These are phyloP conservation scores for Mastacembelus armatus DNA, from an alignment of 2,797 vertebrate species.

Conservation along the genomic window DNA sequence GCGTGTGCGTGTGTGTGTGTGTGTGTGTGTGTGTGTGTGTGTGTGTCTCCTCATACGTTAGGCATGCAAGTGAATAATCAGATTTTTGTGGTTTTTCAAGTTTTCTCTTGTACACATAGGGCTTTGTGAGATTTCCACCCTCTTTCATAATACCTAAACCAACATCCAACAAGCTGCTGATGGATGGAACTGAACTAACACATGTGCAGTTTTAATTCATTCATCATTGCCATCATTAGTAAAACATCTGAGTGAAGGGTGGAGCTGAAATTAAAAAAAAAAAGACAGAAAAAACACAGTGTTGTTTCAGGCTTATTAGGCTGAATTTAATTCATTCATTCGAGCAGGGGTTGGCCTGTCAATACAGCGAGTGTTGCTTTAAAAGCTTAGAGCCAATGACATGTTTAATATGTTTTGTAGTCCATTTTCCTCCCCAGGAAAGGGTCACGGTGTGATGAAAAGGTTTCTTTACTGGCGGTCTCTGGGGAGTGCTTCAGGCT, in stretches of 20 bases:
- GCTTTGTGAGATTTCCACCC: slow-evolving; percentile 42
- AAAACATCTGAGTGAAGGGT: slow-evolving; percentile 28
- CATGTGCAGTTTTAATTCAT: slow-evolving; percentile 33
- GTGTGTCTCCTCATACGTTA: slow-evolving; percentile 13
- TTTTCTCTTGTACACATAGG: slow-evolving; percentile 26
- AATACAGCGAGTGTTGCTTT: slow-evolving; percentile 31
- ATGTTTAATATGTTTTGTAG: slow-evolving; percentile 60
- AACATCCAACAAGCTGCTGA: slow-evolving; percentile 21
- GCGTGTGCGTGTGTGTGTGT: slow-evolving; percentile 12
- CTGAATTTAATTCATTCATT: slow-evolving; percentile 41
- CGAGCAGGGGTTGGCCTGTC: slow-evolving; percentile 37
- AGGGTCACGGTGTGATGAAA: slow-evolving; percentile 62
- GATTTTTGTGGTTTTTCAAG: slow-evolving; percentile 42
- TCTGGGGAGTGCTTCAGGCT: too few relatives aligned
- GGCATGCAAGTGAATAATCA: slow-evolving; percentile 53
- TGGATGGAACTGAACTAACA: slow-evolving; percentile 13
- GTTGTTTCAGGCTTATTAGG: slow-evolving; percentile 59
- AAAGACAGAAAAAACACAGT: slow-evolving; percentile 25
- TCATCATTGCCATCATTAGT: slow-evolving; percentile 47
- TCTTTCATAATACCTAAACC: slow-evolving; percentile 47
- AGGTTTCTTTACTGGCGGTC: slow-evolving; percentile 64
- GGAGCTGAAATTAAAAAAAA: slow-evolving; percentile 22
- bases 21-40: slow-evolving; percentile 19
- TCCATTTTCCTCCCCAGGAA: slow-evolving; percentile 58
- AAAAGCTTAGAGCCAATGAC: slow-evolving; percentile 48